Base-by-base conservation (phyloP, 2,888 invertebrate genomes). In the Leucophora obtusa region DNA sequence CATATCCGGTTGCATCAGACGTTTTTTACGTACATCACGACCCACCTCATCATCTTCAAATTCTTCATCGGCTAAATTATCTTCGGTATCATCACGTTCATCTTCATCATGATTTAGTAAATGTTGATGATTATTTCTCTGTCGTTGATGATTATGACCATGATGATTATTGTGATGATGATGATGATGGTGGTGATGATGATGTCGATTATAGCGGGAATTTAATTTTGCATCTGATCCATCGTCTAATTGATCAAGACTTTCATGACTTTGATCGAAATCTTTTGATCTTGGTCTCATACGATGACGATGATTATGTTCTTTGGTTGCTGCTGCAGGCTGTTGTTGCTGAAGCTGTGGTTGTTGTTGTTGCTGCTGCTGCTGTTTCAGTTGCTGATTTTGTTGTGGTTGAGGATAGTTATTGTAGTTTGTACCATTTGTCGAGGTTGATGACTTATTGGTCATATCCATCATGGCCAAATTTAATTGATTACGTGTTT, bases 11-110 rank as follows among this genome's bases (percentile, higher is more conserved):
- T 78, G 77, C 0, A 71, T 38, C 53, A 85, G 62, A 15, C 85
- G 88, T 73, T 86, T 89, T 71, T 88, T 89, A 51, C 86, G 85
- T 35, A 89, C 89, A 85, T 89, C 89, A 38, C 86, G 88, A 28
- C 88, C 87, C 38, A 87, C 88, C 82, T 89, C 89, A 82, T 90
- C 90, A 66, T 90, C 90, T 82, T 89, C 89, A 78, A 90, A 89
- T 78, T 90, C 90, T 56, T 89, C 89, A 75, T 90, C 90, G 74
- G 88, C 89, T 70, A 90, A 84, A 82, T 90, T 90, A 72, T 90
- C 89, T 82, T 90, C 90, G 18, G 90, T 90, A 63, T 90, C 90
- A 83, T 90, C 90, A 63, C 86, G 88, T 73, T 89, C 90, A 14
- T 83, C 83, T 62, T 86, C 86, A 79, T 87, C 85, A 59, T 87